Evolutionary conservation across 30 jellyfish, hydroid and myxozoan species (phyloP), one percentile per base, ranked within the genome.

Genomic region (Hydra vulgaris): DNA sequence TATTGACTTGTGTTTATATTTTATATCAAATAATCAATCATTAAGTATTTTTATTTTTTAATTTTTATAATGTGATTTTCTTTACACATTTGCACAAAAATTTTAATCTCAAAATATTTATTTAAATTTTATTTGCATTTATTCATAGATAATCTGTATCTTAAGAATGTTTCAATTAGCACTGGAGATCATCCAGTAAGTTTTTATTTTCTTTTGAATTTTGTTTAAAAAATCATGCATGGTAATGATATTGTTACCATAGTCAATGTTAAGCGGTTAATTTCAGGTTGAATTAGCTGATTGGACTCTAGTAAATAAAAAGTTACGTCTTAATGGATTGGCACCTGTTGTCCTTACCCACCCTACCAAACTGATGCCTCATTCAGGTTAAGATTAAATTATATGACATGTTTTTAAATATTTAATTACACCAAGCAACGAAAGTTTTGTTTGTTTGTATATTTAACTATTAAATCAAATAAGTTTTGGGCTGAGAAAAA

Each of bases 251-350:
- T n/a, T n/a, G n/a, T n/a, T n/a, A n/a, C n/a, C n/a, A n/a, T n/a
- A n/a, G 61, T 40, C 12, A 12, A 40, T 40, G 61, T 40, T 40
- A 40, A 3, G 61, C 5, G 5, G 61, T 40, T 40, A 12, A 40
- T 40, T 40, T 40, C 12, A 88, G 96, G 76, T 88, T 78, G 94
- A 88, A 52, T 92, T 82, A 61, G 94, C 96, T 40, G 96, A 88
- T 22, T 88, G 96, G 96, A 55, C 79, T 56, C 70, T 72, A 73
- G 92, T 88, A 0, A 88, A 88, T 55, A 53, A 81, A 21, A 83
- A 83, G 70, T 70, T 88, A 24, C 53, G 94, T 61, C 85, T 79
- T 70, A 75, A 21, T 82, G 96, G 96, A 16, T 83, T 73, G 56
- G 80, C 74, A 74, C 89, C 96, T 17, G 86, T 88, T 19, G 55